Evolutionary conservation across 2,888 invertebrate species (phyloP).

Genomic region (Nezara viridula): DNA sequence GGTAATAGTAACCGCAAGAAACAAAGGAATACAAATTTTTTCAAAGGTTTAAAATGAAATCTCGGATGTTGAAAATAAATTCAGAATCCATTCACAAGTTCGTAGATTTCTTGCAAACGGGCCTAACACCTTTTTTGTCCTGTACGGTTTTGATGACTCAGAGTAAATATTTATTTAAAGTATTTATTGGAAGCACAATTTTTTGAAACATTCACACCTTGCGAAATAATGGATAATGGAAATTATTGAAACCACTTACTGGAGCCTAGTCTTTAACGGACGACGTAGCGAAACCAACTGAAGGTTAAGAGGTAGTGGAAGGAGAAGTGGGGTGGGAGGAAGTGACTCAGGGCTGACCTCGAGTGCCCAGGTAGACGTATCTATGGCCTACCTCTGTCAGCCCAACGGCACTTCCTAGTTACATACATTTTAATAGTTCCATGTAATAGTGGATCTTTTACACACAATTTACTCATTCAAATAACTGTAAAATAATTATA

Average conservation of each 20-base stretch:
- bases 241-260: background rate
- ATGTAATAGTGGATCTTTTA: background rate
- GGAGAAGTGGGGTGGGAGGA: background rate
- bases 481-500: background rate
- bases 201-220: background rate
- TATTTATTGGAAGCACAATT: background rate
- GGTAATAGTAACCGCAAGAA: background rate
- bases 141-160: background rate
- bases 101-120: background rate
- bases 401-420: background rate
- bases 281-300: background rate
- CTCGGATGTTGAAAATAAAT: background rate
- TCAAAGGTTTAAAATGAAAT: background rate
- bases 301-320: constrained; percentile 2
- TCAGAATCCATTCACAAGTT: background rate
- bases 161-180: background rate
- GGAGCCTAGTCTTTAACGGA: background rate
- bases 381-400: background rate
- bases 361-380: background rate
- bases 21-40: background rate
- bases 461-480: background rate
- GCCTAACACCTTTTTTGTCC: background rate
- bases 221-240: background rate
- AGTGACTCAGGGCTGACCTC: background rate
- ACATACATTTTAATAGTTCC: background rate